Evolutionary conservation across 2,888 invertebrate genomes (phyloP), one percentile per base, ranked within the genome.

Genomic region (Lucinisca nassula): DNA sequence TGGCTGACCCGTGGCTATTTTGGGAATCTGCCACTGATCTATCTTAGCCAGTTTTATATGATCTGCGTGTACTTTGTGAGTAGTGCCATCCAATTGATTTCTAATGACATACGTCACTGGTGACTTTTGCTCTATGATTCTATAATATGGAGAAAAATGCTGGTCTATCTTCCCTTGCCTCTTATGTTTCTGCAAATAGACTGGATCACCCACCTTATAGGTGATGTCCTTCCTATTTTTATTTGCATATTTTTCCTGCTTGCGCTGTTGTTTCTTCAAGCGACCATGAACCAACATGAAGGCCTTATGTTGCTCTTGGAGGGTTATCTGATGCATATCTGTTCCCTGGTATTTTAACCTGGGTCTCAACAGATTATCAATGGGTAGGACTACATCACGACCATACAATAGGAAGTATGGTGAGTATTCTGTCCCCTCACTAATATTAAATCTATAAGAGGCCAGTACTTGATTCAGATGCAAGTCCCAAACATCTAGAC

Each of bases 371-470:
- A 88, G 21, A 38, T 88, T 90, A 38, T 91, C 89, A 24, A 88
- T 35, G 12, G 87, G 90, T 4, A 87, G 32, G n/a, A 90, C 78
- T 1, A 79, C 79, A 55, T 92, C 89, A 10, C 88, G 40, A 32
- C 83, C 84, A 49, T 90, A 90, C 21, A 90, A 27, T 10, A 89
- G 21, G 45, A 51, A 88, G 49, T 82, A 90, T 38, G 92, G 87
- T 0, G 83, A 84, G 24, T 67, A 76, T 49, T 38, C 55, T 38
- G 86, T 51, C 14, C 80, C 75, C 61, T 90, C 87, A 67, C 77
- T 87, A 2, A 80, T 67, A 74, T 75, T 84, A 75, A 84, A 90
- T n/a, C 83, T 74, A 27, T 84, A 70, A 8, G 86, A 87, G 0
- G 87, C 87, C 17, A 90, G 61, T 27, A 81, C 75, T 80, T 89